Evolutionary conservation across 2,797 vertebrate species (phyloP), one percentile per base, ranked within the genome.

Genomic region (Uromys caudimaculatus): DNA sequence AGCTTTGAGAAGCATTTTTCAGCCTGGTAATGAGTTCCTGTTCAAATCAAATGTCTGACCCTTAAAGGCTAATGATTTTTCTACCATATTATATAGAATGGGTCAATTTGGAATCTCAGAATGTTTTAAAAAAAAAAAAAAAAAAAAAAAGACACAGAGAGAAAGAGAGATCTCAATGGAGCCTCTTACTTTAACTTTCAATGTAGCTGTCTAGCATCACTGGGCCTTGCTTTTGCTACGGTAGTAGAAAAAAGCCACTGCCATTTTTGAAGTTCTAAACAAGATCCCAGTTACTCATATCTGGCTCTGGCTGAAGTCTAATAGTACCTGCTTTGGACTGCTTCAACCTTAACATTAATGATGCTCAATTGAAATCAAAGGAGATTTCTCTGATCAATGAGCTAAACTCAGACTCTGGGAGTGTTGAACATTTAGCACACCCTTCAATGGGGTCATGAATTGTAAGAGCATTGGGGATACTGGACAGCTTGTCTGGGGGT

Each of bases 1-100:
- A 69, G 75, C 94, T 95, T 93, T 90, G 62, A 94, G 94, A 95
- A 69, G 23, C 3, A 69, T 13, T n/a, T 96, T 93, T 97, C 82
- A 82, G 50, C 47, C 84, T 90, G 67, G 85, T 96, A 78, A 90
- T 94, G 52, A 95, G 50, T 17, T 90, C 82, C 54, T 88, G n/a
- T 52, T 96, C 87, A 95, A 96, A 87, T 94, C 24, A 94, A 96
- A 96, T n/a, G 1, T 10, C 52, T 94, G 35, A 95, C 35, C 56
- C 21, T 97, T 84, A 56, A 94, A 76, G 62, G 23, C 62, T 60
- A 54, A 56, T 79, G 50, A 54, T 77, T 92, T 92, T 96, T 96
- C 27, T 54, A 56, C 13, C 29, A 14, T 83, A 88, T 47, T 89
- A 94, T 89, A 94, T 50, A 95, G 62, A 88, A 21, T 84, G 21